A percentile compares a stretch with the other conserved stretches of the same genome.
phyloP scores from a whole-genome alignment of 2,113 vertebrate genomes.

The Rhagologus leucostigma region DNA sequence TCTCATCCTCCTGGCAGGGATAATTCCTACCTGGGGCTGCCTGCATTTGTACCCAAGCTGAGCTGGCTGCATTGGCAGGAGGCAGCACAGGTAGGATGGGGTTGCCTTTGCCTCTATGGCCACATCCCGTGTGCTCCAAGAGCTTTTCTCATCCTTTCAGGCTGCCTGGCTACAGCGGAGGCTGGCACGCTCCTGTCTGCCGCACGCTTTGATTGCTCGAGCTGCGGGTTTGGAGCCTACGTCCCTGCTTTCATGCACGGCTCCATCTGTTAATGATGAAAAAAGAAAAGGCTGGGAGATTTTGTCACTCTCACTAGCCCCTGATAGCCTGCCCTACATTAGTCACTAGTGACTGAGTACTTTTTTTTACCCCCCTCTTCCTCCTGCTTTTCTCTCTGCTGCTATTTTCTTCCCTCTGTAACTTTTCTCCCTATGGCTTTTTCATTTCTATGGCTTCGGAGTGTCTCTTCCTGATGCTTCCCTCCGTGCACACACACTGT shows the following conservation, averaged over 20 bases:
- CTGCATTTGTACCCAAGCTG: background rate
- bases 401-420: background rate
- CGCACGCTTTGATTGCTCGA: slow-evolving; percentile 30
- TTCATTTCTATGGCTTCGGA: background rate
- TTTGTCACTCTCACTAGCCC: slow-evolving; percentile 8
- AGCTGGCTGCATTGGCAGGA: background rate
- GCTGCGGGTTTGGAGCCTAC: slow-evolving; percentile 45
- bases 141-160: background rate
- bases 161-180: background rate
- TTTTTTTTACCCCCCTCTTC: background rate
- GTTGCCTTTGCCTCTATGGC: background rate
- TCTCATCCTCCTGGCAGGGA: background rate
- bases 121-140: background rate
- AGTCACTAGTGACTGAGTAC: background rate
- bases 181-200: slow-evolving; percentile 18
- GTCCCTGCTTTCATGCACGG: slow-evolving; percentile 26
- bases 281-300: slow-evolving; percentile 37
- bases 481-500: accelerated
- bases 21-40: background rate
- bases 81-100: background rate
- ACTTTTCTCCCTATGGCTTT: background rate
- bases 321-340: slow-evolving; percentile 18
- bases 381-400: background rate
- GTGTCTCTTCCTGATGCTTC: background rate
- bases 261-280: slow-evolving; percentile 56